Conservation (phyloP, 2,888 invertebrate genomes). For the Arctia plantaginis region DNA sequence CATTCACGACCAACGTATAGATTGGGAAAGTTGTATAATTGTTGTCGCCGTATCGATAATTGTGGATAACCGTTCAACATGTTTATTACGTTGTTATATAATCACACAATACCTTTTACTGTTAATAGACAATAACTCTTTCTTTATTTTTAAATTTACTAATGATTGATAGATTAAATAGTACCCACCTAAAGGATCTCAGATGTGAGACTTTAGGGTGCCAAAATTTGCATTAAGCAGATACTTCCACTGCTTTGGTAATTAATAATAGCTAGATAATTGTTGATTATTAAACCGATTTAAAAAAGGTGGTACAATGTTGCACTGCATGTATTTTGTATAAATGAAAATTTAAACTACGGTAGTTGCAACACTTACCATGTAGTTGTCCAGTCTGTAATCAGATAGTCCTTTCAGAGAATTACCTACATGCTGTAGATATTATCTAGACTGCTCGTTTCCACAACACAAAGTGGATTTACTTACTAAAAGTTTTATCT, state of each 20-base stretch:
- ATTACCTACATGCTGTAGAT: constrained; percentile 39
- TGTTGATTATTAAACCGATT: too few relatives aligned
- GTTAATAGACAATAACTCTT: not conserved
- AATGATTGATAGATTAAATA: too few relatives aligned
- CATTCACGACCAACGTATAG: constrained; percentile 22
- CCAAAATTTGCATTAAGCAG: not conserved
- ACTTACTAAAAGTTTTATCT: constrained; percentile 39
- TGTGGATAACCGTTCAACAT: constrained; percentile 28
- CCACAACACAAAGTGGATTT: constrained; percentile 23
- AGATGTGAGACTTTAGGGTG: not conserved
- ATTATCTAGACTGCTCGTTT: constrained; percentile 49
- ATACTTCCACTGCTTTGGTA: not conserved
- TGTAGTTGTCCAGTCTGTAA: constrained; percentile 19
- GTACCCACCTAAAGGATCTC: not conserved
- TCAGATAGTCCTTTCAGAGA: constrained; percentile 41
- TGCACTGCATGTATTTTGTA: too few relatives aligned
- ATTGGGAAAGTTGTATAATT: constrained; percentile 40
- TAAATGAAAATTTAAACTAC: too few relatives aligned
- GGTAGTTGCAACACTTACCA: not conserved
- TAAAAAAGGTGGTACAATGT: too few relatives aligned
- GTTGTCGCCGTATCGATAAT: constrained; percentile 37
- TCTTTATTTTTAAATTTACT: not conserved
- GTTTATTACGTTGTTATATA: constrained; percentile 27
- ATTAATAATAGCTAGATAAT: too few relatives aligned
- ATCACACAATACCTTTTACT: constrained; percentile 9